Evolutionary conservation across 2,888 invertebrate genomes (phyloP).

Genomic region (Epiblema foenella): DNA sequence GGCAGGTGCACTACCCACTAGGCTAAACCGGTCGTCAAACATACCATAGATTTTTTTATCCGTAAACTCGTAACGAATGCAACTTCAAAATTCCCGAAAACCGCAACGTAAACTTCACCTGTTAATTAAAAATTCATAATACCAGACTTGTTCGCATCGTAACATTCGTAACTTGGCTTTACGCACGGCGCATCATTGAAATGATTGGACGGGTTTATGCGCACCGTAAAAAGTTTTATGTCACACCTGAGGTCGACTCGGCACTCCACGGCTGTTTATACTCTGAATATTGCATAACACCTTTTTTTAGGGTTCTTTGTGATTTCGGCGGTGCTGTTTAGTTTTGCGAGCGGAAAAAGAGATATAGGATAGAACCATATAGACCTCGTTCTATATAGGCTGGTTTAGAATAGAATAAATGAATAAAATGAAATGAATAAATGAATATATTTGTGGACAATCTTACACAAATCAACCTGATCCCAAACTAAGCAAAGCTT

Average conservation of each 20-base stretch:
- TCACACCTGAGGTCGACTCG: slow-evolving; percentile 38
- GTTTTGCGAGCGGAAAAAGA: slow-evolving; percentile 2
- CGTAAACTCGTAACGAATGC: slow-evolving; percentile 1
- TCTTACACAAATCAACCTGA: no score
- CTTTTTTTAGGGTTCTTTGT: slow-evolving; percentile 32
- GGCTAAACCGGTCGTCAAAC: no score
- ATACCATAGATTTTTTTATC: no score
- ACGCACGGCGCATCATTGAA: slow-evolving; percentile 39
- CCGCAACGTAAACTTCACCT: slow-evolving; percentile 4
- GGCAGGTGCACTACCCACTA: no score
- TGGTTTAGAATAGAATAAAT: no score
- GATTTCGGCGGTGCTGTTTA: slow-evolving; percentile 14
- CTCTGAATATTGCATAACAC: slow-evolving; percentile 44
- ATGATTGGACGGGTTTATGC: slow-evolving; percentile 45
- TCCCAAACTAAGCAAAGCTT: no score
- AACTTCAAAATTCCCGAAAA: not conserved
- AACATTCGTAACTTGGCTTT: slow-evolving; percentile 36
- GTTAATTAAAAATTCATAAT: slow-evolving; percentile 30
- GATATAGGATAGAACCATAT: not conserved
- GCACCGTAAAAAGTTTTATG: slow-evolving; percentile 43
- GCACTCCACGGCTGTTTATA: slow-evolving; percentile 43
- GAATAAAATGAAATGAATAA: no score
- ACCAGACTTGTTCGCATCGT: slow-evolving; percentile 15
- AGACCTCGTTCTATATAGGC: no score
- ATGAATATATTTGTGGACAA: no score